Percentiles rank a stretch among this genome's conserved stretches.
These are phyloP conservation scores for Anneissia japonica DNA, from an alignment of 35 echinoderm and acorn worm species.

Conservation along the genomic window DNA sequence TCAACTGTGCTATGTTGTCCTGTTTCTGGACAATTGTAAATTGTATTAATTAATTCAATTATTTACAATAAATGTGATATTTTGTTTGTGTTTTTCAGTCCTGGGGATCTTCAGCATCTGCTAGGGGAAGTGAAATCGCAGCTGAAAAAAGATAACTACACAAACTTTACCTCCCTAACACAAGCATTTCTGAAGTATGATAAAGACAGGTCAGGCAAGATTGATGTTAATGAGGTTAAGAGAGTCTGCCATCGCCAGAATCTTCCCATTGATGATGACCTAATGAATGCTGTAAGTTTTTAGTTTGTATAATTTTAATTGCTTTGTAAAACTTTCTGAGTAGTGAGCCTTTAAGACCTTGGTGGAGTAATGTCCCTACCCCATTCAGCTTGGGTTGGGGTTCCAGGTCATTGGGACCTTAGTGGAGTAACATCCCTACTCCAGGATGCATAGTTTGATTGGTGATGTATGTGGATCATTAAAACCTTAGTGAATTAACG, in stretches of 20 bases:
- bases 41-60: neutral
- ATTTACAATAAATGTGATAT: neutral
- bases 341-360: too few relatives aligned
- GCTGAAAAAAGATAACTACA: conserved; percentile 83
- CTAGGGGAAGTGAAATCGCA: conserved; percentile 72
- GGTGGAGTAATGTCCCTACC: too few relatives aligned
- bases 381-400: too few relatives aligned
- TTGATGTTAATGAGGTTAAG: conserved; percentile 72
- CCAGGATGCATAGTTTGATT: too few relatives aligned
- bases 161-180: conserved; percentile 82
- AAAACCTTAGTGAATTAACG: too few relatives aligned
- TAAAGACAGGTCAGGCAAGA: conserved; percentile 63
- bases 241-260: conserved; percentile 88
- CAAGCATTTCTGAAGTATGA: conserved; percentile 91
- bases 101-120: conserved; percentile 61
- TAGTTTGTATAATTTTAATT: too few relatives aligned
- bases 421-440: too few relatives aligned
- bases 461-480: too few relatives aligned
- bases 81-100: conserved; percentile 35
- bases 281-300: conserved; percentile 91
- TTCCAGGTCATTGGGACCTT: too few relatives aligned
- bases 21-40: neutral
- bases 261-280: conserved; percentile 90
- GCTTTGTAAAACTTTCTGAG: too few relatives aligned
- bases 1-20: neutral